Evolutionary conservation across 2,113 vertebrate species (phyloP), one percentile per base, ranked within the genome.

Genomic region (Rhegmatorhina hoffmannsi): DNA sequence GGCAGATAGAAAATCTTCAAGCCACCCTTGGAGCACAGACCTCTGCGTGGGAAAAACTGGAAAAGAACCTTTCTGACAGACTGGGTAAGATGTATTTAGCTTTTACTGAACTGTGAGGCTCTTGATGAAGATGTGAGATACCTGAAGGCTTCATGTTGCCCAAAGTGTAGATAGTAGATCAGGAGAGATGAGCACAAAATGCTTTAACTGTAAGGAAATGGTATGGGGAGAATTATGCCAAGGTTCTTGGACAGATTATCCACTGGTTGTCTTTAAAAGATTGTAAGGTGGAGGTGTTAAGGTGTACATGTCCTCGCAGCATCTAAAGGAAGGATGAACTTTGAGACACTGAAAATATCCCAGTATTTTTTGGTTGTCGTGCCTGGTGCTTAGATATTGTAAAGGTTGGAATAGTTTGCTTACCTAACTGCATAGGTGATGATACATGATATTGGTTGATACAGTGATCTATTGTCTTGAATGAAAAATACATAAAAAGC

Each of bases 1-100:
- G 99, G 15, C 99, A 99, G 97, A 99, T 99, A 50, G 99, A 99
- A 95, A 99, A 99, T 84, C 97, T 99, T 40, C 99, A 99, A 97
- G 99, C 99, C 58, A 98, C 98, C 0, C 89, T 99, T 55, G 99
- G 98, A 10, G 98, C 99, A 33, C 99, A 99, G 80, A 99, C 99
- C 1, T 97, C 98, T 47, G 98, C 99, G 0, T 99, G 99, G 99
- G 99, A 99, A 95, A 99, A 99, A 94, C 66, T 99, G 90, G 99
- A 99, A 88, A 99, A 99, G 97, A 99, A 96, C 97, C 99, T 99
- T 85, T 99, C 99, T 74, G 99, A 99, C 83, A 98, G 99, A 43
- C 98, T 99, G 47, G 98, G 99, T 99, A 95, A 98, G 87, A 8
- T 31, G 8, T 9, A 31, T 95, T 31, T 59, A 40, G 11, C 34